Evolutionary conservation across 2,113 vertebrate genomes (phyloP), one percentile per base, ranked within the genome.

Genomic region (Cranoglanis bouderius): DNA sequence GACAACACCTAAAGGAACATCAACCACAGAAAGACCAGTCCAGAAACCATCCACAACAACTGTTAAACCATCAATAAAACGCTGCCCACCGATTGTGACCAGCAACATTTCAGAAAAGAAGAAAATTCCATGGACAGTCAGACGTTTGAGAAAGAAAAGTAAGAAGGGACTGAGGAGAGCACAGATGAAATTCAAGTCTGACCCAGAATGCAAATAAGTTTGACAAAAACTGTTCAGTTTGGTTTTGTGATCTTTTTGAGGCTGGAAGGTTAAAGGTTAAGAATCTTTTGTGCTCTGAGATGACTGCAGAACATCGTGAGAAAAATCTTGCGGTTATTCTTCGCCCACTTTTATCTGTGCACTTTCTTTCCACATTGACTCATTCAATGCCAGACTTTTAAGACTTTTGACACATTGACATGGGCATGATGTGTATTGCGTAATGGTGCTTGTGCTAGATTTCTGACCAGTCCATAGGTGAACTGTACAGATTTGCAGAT

Each of bases 301-400:
- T 1, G 3, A 82, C 80, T 53, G 19, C 80, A 24, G 32, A 53
- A 32, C 35, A 35, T n/a, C 32, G 75, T 53, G n/a, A 82, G 32
- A 59, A 51, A 59, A 59, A 13, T 26, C 19, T 57, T 59, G 81
- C 1, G 35, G 55, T 82, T 40, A 55, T 82, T 57, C n/a, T 82
- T 12, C 16, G 4, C 59, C 32, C 46, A 18, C 9, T 81, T 24
- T 14, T 2, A 70, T 35, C 21, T 40, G 8, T 6, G 49, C 61
- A 84, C 53, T 72, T 61, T 72, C 51, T 35, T 72, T 88, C 80
- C 51, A 24, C 10, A 6, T 13, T 57, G 80, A 83, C 6, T 88
- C 51, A 43, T 83, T 38, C 55, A 6, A 2, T 2, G 21, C 55
- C 29, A 67, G 72, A 38, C 35, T 75, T 40, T 3, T 40, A 3